Percentiles rank a stretch among this genome's conserved stretches.
Evolutionary conservation across 2,888 invertebrate species (phyloP).

Genomic region (Agrochola circellaris): DNA sequence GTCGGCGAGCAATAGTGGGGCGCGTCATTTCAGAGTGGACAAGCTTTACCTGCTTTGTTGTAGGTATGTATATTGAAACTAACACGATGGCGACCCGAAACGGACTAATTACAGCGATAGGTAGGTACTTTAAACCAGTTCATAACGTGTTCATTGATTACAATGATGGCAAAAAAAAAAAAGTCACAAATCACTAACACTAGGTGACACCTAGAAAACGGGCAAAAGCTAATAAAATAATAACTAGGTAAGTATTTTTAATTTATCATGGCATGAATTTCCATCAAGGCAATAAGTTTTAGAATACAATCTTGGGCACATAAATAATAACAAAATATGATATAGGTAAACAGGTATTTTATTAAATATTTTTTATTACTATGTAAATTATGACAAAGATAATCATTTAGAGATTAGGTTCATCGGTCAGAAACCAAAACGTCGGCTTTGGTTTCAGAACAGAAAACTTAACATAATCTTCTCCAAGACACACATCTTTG

Average conservation of each 20-base stretch:
- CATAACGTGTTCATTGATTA: background rate
- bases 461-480: conserved; percentile 73
- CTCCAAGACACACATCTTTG: conserved; percentile 76
- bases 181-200: background rate
- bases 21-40: no score
- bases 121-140: background rate
- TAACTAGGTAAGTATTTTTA: background rate
- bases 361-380: background rate
- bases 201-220: background rate
- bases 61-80: background rate
- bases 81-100: background rate
- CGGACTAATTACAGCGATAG: background rate
- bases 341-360: no score
- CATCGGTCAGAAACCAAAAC: no score
- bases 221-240: background rate
- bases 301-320: background rate
- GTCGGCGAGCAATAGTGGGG: no score
- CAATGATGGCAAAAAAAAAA: background rate
- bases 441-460: conserved; percentile 39
- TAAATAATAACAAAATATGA: background rate
- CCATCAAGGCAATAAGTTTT: background rate
- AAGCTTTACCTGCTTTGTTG: no score
- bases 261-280: background rate
- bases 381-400: background rate
- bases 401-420: background rate